Evolutionary conservation across 2,113 vertebrate species (phyloP).

Genomic region (Vulpes lagopus): DNA sequence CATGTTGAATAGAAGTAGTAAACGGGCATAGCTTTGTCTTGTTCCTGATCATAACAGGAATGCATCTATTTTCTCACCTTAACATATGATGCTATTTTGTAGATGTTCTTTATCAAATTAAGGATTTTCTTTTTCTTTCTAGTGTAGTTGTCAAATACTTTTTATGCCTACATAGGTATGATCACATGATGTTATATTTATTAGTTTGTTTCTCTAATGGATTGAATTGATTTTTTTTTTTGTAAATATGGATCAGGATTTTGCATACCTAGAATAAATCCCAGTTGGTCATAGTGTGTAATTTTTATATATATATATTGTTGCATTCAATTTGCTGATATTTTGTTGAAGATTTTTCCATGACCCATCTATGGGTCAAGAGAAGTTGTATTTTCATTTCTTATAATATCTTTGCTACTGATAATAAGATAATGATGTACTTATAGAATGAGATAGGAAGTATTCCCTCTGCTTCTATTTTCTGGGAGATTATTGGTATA

Average conservation of each 20-base stretch:
- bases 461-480: not conserved
- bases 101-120: not conserved
- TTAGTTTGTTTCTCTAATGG: not conserved
- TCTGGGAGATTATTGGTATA: not conserved
- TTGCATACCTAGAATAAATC: not conserved
- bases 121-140: not conserved
- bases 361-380: not conserved
- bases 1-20: not conserved
- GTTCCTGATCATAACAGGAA: not conserved
- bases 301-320: not conserved
- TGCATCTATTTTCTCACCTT: not conserved
- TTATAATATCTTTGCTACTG: not conserved
- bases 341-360: not conserved
- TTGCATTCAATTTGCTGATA: not conserved
- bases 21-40: not conserved
- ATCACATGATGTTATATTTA: not conserved
- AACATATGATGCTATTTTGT: not conserved
- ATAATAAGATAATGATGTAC: not conserved
- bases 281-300: too few relatives aligned
- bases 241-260: not conserved
- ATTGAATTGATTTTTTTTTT: not conserved
- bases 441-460: not conserved
- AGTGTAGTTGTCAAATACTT: not conserved
- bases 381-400: not conserved
- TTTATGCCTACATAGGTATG: not conserved